Evolutionary conservation across 1,140 invertebrate genomes (phyloP).

Genomic region (Microplitis mediator): DNA sequence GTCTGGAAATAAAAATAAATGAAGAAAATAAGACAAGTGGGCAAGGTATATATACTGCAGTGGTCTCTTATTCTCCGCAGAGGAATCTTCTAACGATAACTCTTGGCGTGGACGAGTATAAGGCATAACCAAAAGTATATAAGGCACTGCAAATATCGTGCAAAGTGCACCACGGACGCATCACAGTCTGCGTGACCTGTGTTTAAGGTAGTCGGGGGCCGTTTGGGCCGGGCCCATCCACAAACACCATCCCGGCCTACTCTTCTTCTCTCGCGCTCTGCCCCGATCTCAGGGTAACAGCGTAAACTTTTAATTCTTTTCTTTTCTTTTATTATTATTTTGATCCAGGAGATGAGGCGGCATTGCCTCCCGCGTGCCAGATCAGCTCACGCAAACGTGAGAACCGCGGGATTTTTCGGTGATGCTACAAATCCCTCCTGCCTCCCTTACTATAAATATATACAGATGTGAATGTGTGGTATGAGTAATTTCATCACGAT

Average conservation of each 20-base stretch:
- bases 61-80: neutral
- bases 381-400: constrained; percentile 40
- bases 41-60: neutral
- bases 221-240: constrained; percentile 3
- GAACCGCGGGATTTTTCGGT: constrained; percentile 33
- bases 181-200: constrained; percentile 45
- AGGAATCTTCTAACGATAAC: constrained; percentile 48
- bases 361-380: constrained; percentile 22
- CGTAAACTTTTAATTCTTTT: constrained; percentile 43
- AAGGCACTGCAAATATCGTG: constrained; percentile 25
- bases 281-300: constrained; percentile 1
- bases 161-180: constrained; percentile 36
- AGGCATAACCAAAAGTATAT: constrained; percentile 35
- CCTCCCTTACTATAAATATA: neutral
- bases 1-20: neutral
- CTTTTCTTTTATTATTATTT: constrained; percentile 41
- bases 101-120: constrained; percentile 35
- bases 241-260: constrained; percentile 25
- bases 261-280: neutral
- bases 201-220: constrained; percentile 44
- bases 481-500: too few relatives aligned
- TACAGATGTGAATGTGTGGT: too few relatives aligned
- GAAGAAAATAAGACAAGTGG: too few relatives aligned
- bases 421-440: too few relatives aligned
- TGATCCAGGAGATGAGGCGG: neutral